These are phyloP conservation scores for Lochmaea crataegi DNA, from an alignment of 2,888 invertebrate species.

Conservation along the genomic window DNA sequence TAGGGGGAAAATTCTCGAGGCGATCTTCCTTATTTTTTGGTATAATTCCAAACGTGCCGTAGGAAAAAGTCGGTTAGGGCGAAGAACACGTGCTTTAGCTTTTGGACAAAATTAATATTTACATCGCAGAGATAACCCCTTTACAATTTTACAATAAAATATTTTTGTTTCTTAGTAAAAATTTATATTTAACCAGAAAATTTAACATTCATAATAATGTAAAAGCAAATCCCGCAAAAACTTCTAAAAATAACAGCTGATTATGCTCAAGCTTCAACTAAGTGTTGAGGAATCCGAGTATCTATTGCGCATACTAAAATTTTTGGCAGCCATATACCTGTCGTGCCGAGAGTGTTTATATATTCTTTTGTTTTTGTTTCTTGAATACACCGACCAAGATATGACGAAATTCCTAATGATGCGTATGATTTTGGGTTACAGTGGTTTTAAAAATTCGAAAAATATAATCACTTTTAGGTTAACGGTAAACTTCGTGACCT, in stretches of 20 bases:
- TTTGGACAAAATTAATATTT: no score
- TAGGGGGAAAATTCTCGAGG: no score
- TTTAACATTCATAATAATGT: background rate
- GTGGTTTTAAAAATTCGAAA: no score
- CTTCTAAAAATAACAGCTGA: slow-evolving; percentile 14
- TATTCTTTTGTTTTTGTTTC: slow-evolving; percentile 9
- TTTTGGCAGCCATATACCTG: slow-evolving; percentile 7
- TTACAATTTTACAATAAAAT: no score
- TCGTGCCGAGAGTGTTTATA: background rate
- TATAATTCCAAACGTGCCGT: no score
- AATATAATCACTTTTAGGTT: no score
- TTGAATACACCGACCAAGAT: background rate
- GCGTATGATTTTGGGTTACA: no score
- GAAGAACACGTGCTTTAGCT: no score
- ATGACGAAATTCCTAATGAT: background rate
- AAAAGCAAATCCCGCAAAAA: background rate
- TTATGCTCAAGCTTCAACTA: slow-evolving; percentile 7
- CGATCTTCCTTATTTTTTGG: no score
- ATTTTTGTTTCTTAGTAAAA: background rate
- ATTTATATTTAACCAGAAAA: background rate
- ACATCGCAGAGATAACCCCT: no score
- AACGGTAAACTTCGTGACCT: no score
- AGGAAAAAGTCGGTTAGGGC: no score
- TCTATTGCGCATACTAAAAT: slow-evolving; percentile 17
- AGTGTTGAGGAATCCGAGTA: background rate